These are phyloP conservation scores for Andrena cerasifolii DNA, from an alignment of 1,140 invertebrate species.

Conservation along the genomic window DNA sequence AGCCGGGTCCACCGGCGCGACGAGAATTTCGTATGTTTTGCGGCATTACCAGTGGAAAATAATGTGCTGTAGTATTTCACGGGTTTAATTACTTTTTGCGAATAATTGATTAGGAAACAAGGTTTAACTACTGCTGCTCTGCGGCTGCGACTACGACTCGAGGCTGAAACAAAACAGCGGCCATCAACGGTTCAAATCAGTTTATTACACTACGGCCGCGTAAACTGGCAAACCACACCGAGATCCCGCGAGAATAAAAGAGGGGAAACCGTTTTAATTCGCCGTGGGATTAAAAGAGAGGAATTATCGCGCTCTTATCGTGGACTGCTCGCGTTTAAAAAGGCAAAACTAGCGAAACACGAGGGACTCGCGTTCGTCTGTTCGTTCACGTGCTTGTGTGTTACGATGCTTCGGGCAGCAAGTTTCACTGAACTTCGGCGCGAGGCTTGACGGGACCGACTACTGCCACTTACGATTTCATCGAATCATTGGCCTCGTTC, in stretches of 20 bases:
- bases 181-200: no score
- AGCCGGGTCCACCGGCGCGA: conserved; percentile 23
- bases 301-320: conserved; percentile 1
- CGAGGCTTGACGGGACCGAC: no score
- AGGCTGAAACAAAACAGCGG: no score
- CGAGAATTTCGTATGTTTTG: conserved; percentile 62
- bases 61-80: conserved; percentile 1
- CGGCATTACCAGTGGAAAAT: conserved; percentile 14
- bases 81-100: conserved; percentile 36
- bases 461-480: no score
- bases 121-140: not conserved
- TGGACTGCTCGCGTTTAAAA: not conserved
- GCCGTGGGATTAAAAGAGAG: conserved; percentile 9
- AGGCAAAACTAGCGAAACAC: no score
- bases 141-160: no score
- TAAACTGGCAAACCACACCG: not conserved
- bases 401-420: not conserved
- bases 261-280: conserved; percentile 12
- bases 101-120: conserved; percentile 39
- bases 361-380: no score
- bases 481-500: no score
- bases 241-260: not conserved
- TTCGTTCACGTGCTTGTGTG: no score
- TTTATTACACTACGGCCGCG: not conserved
- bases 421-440: no score